phyloP scores from a whole-genome alignment of 2,113 vertebrate genomes.

The Myotis yumanensis region DNA sequence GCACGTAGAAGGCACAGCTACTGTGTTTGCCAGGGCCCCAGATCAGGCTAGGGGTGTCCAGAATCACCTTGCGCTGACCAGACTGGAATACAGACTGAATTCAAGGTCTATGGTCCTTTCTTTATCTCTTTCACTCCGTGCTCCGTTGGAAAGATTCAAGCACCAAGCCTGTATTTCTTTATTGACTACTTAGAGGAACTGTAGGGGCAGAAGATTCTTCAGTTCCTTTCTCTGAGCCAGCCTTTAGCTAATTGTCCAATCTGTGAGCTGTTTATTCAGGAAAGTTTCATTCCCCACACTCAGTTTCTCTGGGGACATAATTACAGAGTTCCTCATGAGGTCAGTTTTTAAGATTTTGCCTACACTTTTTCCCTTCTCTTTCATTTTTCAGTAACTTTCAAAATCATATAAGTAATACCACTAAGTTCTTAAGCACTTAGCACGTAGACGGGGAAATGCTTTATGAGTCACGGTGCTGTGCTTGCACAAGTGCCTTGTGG shows the following conservation, averaged over 20 bases:
- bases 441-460: neutral
- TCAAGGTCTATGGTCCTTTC: neutral
- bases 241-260: neutral
- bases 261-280: neutral
- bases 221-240: neutral
- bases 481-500: neutral
- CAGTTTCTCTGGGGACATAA: constrained; percentile 20
- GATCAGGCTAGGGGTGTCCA: neutral
- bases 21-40: neutral
- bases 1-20: neutral
- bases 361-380: neutral
- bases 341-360: constrained; percentile 13
- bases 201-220: neutral
- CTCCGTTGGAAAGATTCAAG: constrained; percentile 15
- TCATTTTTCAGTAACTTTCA: constrained; percentile 37
- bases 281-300: neutral
- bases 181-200: neutral
- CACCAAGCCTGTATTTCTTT: neutral
- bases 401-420: neutral
- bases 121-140: neutral
- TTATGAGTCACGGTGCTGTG: neutral
- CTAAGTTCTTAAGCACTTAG: neutral
- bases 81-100: neutral
- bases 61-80: neutral
- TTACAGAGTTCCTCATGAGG: neutral